Evolutionary conservation across 2,888 invertebrate species (phyloP), one percentile per base, ranked within the genome.

Genomic region (Callyntrura guangdongensis): DNA sequence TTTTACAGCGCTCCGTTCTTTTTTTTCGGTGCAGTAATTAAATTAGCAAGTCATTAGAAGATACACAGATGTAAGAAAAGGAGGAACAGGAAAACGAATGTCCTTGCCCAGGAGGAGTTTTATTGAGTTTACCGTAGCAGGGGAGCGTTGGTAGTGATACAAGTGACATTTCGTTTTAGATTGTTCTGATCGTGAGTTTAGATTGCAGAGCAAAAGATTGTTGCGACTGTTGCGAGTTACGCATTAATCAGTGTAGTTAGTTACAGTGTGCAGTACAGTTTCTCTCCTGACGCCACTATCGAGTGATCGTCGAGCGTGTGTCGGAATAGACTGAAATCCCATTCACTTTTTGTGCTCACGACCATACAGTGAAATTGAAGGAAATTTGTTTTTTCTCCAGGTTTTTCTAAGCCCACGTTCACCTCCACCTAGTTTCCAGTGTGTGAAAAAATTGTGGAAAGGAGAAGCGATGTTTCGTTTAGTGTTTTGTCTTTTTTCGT

Each of bases 361-460:
- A 1, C n/a, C n/a, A n/a, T 53, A 11, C 11, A 25, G 25, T 69
- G n/a, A 36, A 36, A 36, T 36, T 69, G 69, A 4, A 36, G 36
- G 14, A 72, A 47, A 4, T 36, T 36, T 20, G 12, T 69, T 17
- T 17, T 1, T 47, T 20, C 47, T 72, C 72, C 72, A 47, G 14
- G n/a, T 27, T 8, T 17, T 72, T 2, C 45, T 9, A 12, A 11
- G 17, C 6, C 17, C 47, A 72, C 72, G 72, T 47, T 47, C 25
- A 27, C 47, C 72, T 72, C 72, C 72, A 72, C 72, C 72, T 72
- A 64, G 64, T 11, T 47, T 45, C 20, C 45, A 47, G n/a, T n/a
- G 72, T 2, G 6, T n/a, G 47, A 72, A 72, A 45, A 72, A 59
- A 53, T 1, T 53, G 12, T 53, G 53, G 11, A 11, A 53, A 53